Conservation (phyloP, 2,888 invertebrate genomes). For the Gastracanthus pulcherrimus region DNA sequence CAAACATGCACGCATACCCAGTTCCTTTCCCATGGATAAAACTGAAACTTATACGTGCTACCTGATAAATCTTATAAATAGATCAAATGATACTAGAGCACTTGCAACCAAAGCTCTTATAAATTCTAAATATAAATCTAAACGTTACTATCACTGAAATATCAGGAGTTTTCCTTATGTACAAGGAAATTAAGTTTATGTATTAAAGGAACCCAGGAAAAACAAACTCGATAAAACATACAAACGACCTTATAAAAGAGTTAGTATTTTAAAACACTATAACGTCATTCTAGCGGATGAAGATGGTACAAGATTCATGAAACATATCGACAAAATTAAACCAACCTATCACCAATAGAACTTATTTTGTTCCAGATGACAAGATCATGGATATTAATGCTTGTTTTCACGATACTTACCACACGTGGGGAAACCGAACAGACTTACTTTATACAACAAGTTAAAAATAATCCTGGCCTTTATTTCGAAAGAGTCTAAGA, state of each 20-base stretch:
- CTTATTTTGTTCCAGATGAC: too few relatives aligned
- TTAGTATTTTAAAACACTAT: neutral
- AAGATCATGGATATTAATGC: too few relatives aligned
- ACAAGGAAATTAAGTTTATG: neutral
- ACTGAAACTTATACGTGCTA: slow-evolving; percentile 29
- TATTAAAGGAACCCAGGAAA: neutral
- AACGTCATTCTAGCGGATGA: neutral
- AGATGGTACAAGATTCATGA: neutral
- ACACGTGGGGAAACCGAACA: too few relatives aligned
- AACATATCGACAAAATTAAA: too few relatives aligned
- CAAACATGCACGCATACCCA: slow-evolving; percentile 32
- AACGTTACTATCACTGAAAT: neutral
- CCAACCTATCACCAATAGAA: too few relatives aligned
- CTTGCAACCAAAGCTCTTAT: neutral
- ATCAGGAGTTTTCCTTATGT: neutral
- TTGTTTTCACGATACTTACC: too few relatives aligned
- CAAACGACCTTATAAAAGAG: neutral
- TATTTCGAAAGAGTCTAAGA: too few relatives aligned
- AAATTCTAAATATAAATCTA: neutral
- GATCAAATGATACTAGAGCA: neutral
- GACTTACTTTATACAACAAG: too few relatives aligned
- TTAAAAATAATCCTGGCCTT: too few relatives aligned
- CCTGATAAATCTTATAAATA: neutral
- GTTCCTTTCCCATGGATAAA: slow-evolving; percentile 26
- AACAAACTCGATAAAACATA: neutral